Evolutionary conservation across 2,888 invertebrate genomes (phyloP), one percentile per base, ranked within the genome.

Genomic region (Nudaria mundana): DNA sequence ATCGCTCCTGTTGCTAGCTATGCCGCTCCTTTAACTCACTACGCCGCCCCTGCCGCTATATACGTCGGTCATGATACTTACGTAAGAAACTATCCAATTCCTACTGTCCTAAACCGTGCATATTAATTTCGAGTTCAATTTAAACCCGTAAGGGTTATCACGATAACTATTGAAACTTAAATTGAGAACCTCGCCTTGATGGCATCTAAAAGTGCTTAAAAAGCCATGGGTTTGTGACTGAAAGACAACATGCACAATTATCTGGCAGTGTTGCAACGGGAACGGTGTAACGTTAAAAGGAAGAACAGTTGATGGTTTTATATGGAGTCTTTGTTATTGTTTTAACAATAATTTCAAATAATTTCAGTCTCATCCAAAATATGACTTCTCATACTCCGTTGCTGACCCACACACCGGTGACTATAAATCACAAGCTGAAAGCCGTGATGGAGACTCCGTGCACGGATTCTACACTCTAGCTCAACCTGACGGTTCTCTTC

Each of bases 381-480:
- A 82, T 65, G 76, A 84, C 66, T 90, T 78, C 66, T 77, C 81
- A n/a, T 90, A 90, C 75, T 89, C 89, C 49, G 90, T 91, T 42
- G 70, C 86, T 25, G 90, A 90, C 70, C 84, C 84, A 11, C 90
- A 91, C 63, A 90, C 90, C 53, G 91, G 90, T 23, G 91, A 91
- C 76, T 87, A 90, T 73, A 90, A 91, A 71, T 76, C 78, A 33
- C 89, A 89, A 73, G 86, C 88, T 60, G 90, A 90, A 67, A 69
- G 69, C 63, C 80, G 85, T 60, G 90, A 90, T 52, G 90, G 90
- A 12, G 90, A 89, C 64, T 71, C 76, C 32, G 92, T 92, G 34
- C 89, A 90, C 64, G 92, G 92, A 25, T 89, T 88, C 63, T 92
- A 92, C 72, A 84, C 87, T 20, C 71, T 91, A 34, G 88, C 89